These are phyloP conservation scores for Eupithecia pulchellata DNA, from an alignment of 2,888 invertebrate species.

Conservation along the genomic window DNA sequence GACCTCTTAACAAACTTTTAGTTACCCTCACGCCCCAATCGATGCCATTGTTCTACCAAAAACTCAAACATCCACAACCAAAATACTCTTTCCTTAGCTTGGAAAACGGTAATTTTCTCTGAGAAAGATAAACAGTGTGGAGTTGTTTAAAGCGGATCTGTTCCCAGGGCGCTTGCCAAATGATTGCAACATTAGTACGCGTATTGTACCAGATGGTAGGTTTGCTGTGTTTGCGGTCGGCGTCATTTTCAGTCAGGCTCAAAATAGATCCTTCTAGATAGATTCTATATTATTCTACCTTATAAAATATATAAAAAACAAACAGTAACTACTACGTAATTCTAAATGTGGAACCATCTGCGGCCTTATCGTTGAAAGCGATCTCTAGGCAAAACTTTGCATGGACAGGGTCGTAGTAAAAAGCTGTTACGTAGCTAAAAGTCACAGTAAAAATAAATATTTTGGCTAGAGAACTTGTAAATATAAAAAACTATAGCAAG, in stretches of 20 bases:
- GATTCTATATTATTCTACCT: too few relatives aligned
- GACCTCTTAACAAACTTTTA: neutral
- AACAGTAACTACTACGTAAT: too few relatives aligned
- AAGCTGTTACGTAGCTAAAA: too few relatives aligned
- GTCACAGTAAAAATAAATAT: too few relatives aligned
- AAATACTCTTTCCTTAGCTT: slow-evolving; percentile 9
- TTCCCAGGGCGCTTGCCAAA: slow-evolving; percentile 36
- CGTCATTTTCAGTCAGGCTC: neutral
- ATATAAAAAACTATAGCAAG: too few relatives aligned
- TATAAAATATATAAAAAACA: too few relatives aligned
- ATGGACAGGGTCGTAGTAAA: too few relatives aligned
- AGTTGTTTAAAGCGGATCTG: slow-evolving; percentile 28
- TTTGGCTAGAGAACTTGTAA: too few relatives aligned
- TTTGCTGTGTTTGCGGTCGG: neutral
- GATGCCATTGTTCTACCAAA: slow-evolving; percentile 3
- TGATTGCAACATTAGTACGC: slow-evolving; percentile 27
- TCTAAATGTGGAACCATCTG: too few relatives aligned
- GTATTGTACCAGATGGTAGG: slow-evolving; percentile 7
- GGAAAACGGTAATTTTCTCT: slow-evolving; percentile 16
- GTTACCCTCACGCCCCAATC: neutral
- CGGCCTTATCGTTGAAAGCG: too few relatives aligned
- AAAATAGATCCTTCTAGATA: too few relatives aligned
- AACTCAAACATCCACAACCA: slow-evolving; percentile 3
- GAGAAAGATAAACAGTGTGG: slow-evolving; percentile 30
- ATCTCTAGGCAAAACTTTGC: too few relatives aligned